These are phyloP conservation scores for Aplodontia rufa DNA, from an alignment of 2,113 vertebrate genomes.

Conservation along the genomic window DNA sequence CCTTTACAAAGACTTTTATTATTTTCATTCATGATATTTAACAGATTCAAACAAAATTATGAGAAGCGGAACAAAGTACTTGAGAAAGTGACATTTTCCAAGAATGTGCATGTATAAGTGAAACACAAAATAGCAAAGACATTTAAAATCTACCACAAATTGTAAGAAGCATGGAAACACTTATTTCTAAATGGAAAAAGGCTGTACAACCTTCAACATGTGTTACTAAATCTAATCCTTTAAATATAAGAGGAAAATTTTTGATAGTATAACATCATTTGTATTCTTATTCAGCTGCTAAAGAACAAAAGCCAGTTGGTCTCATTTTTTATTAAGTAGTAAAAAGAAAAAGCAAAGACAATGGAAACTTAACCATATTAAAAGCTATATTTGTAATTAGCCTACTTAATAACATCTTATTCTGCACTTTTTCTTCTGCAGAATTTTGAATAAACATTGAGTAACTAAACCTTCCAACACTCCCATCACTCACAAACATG, in stretches of 20 bases:
- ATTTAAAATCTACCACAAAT: constrained; percentile 86
- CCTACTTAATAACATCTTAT: constrained; percentile 36
- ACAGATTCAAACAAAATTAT: constrained; percentile 70
- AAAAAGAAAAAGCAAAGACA: constrained; percentile 34
- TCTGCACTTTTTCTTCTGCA: constrained; percentile 52
- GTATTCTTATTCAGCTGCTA: constrained; percentile 66
- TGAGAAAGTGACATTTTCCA: constrained; percentile 81
- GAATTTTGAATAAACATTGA: constrained; percentile 42
- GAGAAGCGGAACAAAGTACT: constrained; percentile 72
- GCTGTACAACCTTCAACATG: constrained; percentile 80
- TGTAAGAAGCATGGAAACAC: constrained; percentile 85
- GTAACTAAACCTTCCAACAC: constrained; percentile 42
- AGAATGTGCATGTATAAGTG: constrained; percentile 75
- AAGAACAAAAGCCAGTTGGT: constrained; percentile 67
- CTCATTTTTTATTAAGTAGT: constrained; percentile 59
- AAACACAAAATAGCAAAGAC: constrained; percentile 84
- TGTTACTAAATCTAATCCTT: constrained; percentile 81
- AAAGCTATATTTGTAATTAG: constrained; percentile 64
- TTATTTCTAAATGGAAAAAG: constrained; percentile 88
- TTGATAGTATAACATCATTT: constrained; percentile 74
- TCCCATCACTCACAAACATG: neutral
- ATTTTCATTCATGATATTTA: constrained; percentile 73
- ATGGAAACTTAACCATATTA: constrained; percentile 61
- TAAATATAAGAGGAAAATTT: constrained; percentile 75
- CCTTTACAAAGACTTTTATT: constrained; percentile 64